Evolutionary conservation across 2,888 invertebrate genomes (phyloP).

Genomic region (Pristionchus arcanus): DNA sequence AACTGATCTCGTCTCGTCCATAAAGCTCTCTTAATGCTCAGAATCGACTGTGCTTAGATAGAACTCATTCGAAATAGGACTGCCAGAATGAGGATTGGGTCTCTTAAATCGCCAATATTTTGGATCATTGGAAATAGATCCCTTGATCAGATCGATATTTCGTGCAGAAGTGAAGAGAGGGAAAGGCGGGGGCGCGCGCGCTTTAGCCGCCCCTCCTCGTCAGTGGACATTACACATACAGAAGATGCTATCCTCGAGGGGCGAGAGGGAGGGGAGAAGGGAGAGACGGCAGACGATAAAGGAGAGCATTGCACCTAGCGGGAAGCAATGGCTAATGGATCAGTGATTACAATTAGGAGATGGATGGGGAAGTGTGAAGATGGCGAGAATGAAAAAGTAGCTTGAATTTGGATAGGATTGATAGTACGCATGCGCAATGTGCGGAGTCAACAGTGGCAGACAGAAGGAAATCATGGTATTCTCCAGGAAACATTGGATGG

Average conservation of each 20-base stretch:
- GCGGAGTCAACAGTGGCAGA: too few species aligned
- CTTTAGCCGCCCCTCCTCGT: background rate
- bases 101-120: too few species aligned
- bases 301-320: background rate
- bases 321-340: conserved; percentile 1
- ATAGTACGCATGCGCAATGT: too few species aligned
- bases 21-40: background rate
- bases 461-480: too few species aligned
- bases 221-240: conserved; percentile 53
- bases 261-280: background rate
- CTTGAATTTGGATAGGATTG: too few species aligned
- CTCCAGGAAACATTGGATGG: background rate
- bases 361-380: background rate
- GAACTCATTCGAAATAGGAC: too few species aligned
- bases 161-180: conserved; percentile 32
- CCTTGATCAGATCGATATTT: conserved; percentile 38
- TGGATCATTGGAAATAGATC: background rate
- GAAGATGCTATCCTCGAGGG: conserved; percentile 7
- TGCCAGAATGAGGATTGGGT: too few species aligned
- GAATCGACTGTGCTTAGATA: background rate
- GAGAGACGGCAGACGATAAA: conserved; percentile 35
- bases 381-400: background rate
- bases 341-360: background rate
- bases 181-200: conserved; percentile 14
- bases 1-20: background rate